These are phyloP conservation scores for Zygogramma bicolorata DNA, from an alignment of 2,888 invertebrate species.

Conservation along the genomic window DNA sequence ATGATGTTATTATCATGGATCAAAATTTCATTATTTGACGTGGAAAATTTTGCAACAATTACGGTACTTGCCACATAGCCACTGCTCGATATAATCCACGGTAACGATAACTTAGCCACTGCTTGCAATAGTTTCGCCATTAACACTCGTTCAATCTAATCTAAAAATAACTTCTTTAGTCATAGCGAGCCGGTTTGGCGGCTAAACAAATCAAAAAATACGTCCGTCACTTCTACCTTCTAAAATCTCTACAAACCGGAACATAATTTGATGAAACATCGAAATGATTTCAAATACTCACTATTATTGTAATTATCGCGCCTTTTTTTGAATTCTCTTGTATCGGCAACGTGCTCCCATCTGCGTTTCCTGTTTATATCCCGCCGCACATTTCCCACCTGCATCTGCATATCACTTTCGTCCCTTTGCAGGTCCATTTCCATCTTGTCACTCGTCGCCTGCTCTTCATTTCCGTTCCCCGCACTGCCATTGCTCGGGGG, in stretches of 20 bases:
- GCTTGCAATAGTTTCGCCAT: background rate
- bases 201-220: conserved; percentile 4
- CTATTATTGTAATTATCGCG: conserved; percentile 60
- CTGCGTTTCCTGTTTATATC: conserved; percentile 44
- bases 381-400: background rate
- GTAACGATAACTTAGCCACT: background rate
- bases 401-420: background rate
- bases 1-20: too few species aligned
- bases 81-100: background rate
- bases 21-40: background rate
- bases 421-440: conserved; percentile 33
- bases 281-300: conserved; percentile 40
- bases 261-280: background rate
- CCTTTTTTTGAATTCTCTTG: conserved; percentile 57
- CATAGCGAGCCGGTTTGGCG: background rate
- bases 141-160: background rate
- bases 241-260: too few species aligned
- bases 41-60: background rate
- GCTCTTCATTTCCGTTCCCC: background rate
- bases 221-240: too few species aligned
- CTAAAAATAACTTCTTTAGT: conserved; percentile 8
- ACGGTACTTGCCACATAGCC: background rate
- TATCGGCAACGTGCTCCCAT: conserved; percentile 34
- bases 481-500: conserved; percentile 18
- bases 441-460: conserved; percentile 14